Base-by-base conservation (phyloP, 2,113 vertebrate species). In the Strigops habroptila region DNA sequence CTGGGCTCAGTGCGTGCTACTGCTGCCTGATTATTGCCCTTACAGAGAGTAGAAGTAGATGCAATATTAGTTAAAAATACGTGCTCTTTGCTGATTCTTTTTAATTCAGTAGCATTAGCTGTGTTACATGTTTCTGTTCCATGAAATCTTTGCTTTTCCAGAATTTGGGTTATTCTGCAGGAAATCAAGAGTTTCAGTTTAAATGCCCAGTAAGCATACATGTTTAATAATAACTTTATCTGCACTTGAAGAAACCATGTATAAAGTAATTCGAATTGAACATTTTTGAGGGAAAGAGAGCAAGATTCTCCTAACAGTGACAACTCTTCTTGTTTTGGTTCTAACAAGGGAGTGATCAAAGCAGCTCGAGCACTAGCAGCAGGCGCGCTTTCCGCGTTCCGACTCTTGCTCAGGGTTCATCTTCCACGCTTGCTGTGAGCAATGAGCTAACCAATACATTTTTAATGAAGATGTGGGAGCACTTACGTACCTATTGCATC, bases 321-420 rank as follows among this genome's bases (percentile, higher is more conserved):
- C 0, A 23, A 0, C 9, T 41, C 17, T 22, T 41, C 17, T 22
- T 14, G 2, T 1, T 22, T 10, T 31, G 67, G 1, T 18, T 48
- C 17, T 21, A 30, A 16, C 4, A 62, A 1, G 79, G n/a, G 82
- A 25, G 39, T 64, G 91, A 85, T 76, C 75, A 82, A 86, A 95
- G 93, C 68, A 16, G 49, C 65, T 9, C 4, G 1, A 12, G 68
- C 2, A 3, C 7, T 23, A 22, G 73, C 71, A 33, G 82, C 51
- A 4, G 73, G 19, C 18, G 4, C 3, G 3, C 37, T 23, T 49
- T 18, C 13, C 1, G 5, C 35, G 23, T 51, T 8, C 71, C 1
- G 9, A 8, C 60, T 39, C 74, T 48, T 35, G 82, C 75, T 39
- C 17, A 0, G 28, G 80, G 53, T 11, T 39, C 35, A 1, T 22